Base-by-base conservation (phyloP, 1,140 invertebrate species). In the Sitobion miscanthi region DNA sequence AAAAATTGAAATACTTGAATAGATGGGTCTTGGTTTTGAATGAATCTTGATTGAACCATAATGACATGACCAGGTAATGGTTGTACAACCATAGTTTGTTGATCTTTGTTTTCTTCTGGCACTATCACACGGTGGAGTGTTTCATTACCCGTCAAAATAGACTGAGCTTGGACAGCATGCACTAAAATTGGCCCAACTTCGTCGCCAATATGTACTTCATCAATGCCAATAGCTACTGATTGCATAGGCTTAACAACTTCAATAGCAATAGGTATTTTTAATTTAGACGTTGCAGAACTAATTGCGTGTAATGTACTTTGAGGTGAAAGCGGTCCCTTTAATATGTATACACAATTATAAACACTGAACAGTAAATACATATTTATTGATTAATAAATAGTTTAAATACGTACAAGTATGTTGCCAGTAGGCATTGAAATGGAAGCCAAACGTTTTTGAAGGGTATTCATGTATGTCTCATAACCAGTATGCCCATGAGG, bases 391-490 rank as follows among this genome's bases (percentile, higher is more conserved):
- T 86, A 57, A 93, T 93, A 52, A 94, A 45, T 93, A 93, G 14
- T 89, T 20, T 17, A 25, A 90, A 86, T 93, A 95, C 94, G 95
- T 94, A 95, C 95, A 93, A 95, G 94, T 77, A 94, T 94, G 93
- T 95, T 95, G 42, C 95, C 94, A 57, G 95, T 94, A 21, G 95
- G 94, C 95, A 96, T 95, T 62, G 95, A 95, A 62, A 96, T 96
- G 49, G 96, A 96, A 35, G 96, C 96, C 23, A 96, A 94, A 94
- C 96, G 96, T 89, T 97, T 96, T 94, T 97, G 96, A 20, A 97
- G 95, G 94, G 95, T 96, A 94, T 96, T 95, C 95, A 96, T 96
- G 88, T 96, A 96, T 0, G 95, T 94, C 89, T 96, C 96, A 94
- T 96, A 96, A 95, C 95, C 82, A 57, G 77, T 86, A 89, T 95